Base-by-base conservation (phyloP, 2,888 invertebrate species). In the Lasius platythorax region DNA sequence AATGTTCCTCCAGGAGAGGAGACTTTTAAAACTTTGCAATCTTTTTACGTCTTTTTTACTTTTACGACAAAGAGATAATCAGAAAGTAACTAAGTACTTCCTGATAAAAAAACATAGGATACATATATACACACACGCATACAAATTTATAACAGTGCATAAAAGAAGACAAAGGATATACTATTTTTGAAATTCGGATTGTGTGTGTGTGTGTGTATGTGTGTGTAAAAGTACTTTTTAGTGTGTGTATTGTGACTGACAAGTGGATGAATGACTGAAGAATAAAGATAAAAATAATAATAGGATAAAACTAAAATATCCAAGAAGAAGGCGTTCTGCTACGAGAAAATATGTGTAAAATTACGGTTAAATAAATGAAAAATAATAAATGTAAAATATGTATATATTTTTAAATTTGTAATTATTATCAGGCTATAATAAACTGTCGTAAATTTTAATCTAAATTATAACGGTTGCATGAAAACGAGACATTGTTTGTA, bases 1-100 rank as follows among this genome's bases (percentile, higher is more conserved):
- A 12, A 61, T 33, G 15, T 64, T 37, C 1, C 8, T 64, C 0
- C 6, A 64, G 33, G 15, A 64, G 15, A 15, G 37, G 15, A 64
- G 11, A 46, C 15, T 3, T 12, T 46, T 46, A 37, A 64, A 75
- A 50, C 23, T 33, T 12, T 40, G 23, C 15, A 50, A 64, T 11
- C 33, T 64, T 15, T 53, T 64, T 75, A 23, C 23, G 33, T 23
- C 50, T 18, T 64, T 74, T 63, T 64, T 37, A 50, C 4, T 63
- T 75, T 64, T 37, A 37, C 2, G 12, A n/a, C 30, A 5, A 75
- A n/a, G 0, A 30, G 12, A 1, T 40, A 61, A 43, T 3, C 12
- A n/a, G 28, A 1, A 50, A 1, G 3, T 23, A 75, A 64, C 46
- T 64, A 50, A 64, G 33, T 30, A 64, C 8, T 33, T 37, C 37